A percentile compares a stretch with the other conserved stretches of the same genome.
These are phyloP conservation scores for Onychostoma macrolepis DNA, from an alignment of 2,113 vertebrate species.

Conservation along the genomic window DNA sequence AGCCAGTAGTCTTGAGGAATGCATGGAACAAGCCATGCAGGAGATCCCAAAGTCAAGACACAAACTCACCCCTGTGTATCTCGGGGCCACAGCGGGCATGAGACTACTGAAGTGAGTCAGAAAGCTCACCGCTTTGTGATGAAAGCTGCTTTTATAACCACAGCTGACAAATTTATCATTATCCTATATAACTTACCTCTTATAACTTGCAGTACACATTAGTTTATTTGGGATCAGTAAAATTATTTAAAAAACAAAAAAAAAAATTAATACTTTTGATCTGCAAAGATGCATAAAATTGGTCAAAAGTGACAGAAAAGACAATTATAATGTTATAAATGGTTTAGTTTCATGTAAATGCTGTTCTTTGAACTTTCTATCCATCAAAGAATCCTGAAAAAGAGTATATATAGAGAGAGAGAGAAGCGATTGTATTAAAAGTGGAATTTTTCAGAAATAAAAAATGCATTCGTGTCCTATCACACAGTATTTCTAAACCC, in stretches of 20 bases:
- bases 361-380: not conserved
- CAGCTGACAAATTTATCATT: not conserved
- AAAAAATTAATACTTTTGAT: too few relatives aligned
- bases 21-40: slow-evolving; percentile 73
- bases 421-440: not conserved
- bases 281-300: not conserved
- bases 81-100: slow-evolving; percentile 88
- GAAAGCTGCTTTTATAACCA: not conserved
- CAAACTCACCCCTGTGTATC: slow-evolving; percentile 70
- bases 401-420: not conserved
- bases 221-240: not conserved
- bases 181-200: not conserved
- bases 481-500: slow-evolving; percentile 68
- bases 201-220: not conserved
- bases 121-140: not conserved
- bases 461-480: slow-evolving; percentile 10
- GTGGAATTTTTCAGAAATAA: too few relatives aligned
- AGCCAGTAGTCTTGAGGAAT: slow-evolving; percentile 67
- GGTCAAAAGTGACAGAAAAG: not conserved
- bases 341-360: not conserved
- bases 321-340: not conserved
- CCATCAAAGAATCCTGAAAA: not conserved
- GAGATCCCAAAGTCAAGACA: slow-evolving; percentile 74
- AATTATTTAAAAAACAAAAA: too few relatives aligned
- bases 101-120: slow-evolving; percentile 80